Conservation (phyloP, 2,797 vertebrate genomes). For the Chlorospingus semifuscus region DNA sequence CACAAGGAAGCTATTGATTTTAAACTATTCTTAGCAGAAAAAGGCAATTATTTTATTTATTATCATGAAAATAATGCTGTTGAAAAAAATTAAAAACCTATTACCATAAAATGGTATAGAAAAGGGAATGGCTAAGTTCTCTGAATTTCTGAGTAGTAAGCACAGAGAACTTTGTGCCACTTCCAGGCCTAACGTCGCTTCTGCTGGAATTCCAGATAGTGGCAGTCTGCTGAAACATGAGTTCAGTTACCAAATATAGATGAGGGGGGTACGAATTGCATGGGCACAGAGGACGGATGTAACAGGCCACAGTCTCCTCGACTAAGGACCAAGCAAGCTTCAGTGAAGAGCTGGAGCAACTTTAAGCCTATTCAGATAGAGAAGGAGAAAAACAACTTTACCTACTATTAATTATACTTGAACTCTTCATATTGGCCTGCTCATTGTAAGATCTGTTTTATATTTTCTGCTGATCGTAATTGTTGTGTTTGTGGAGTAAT, state of each 20-base stretch:
- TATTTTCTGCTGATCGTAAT: not conserved
- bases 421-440: constrained; percentile 34
- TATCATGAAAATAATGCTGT: not conserved
- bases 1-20: not conserved
- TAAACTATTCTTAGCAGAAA: not conserved
- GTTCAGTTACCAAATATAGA: constrained; percentile 94
- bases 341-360: constrained; percentile 58
- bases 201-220: constrained; percentile 81
- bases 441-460: constrained; percentile 58
- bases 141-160: constrained; percentile 59
- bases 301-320: constrained; percentile 77
- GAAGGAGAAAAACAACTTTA: constrained; percentile 3
- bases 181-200: constrained; percentile 65
- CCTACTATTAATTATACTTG: not conserved
- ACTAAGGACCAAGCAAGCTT: constrained; percentile 65
- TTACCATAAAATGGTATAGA: not conserved
- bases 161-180: constrained; percentile 30
- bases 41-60: not conserved
- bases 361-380: constrained; percentile 18
- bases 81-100: not conserved
- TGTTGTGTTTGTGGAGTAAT: not conserved
- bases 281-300: constrained; percentile 87
- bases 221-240: constrained; percentile 89
- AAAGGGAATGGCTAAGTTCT: not conserved
- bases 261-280: constrained; percentile 80